These are phyloP conservation scores for Podocnemis expansa DNA, from an alignment of 2,113 vertebrate species.

Conservation along the genomic window DNA sequence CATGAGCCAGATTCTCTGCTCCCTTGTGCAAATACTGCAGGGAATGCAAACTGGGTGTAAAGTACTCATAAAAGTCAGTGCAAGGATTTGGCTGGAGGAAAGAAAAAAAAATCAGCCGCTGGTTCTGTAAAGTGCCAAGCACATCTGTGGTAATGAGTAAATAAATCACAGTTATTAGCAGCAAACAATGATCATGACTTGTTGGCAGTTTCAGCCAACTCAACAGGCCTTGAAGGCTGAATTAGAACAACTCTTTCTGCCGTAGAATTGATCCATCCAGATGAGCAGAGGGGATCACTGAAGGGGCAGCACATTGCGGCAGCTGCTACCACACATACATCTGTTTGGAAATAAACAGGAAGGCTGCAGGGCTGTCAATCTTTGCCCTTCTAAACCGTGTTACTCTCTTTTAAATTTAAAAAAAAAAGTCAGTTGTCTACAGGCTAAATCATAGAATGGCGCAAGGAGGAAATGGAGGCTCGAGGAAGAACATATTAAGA, in stretches of 20 bases:
- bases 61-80: neutral
- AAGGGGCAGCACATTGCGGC: neutral
- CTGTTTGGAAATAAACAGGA: neutral
- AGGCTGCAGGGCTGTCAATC: neutral
- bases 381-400: neutral
- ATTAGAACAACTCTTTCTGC: neutral
- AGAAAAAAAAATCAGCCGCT: neutral
- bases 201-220: neutral
- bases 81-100: neutral
- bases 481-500: neutral
- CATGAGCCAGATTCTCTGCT: neutral
- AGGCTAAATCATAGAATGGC: neutral
- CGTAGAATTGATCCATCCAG: neutral
- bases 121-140: neutral
- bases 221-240: neutral
- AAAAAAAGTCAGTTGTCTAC: neutral
- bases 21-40: neutral
- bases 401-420: neutral
- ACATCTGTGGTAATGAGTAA: neutral
- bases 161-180: constrained; percentile 25
- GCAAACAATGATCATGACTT: constrained; percentile 21
- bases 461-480: neutral
- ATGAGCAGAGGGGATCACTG: neutral
- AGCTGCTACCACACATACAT: neutral
- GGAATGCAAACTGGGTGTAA: neutral